Evolutionary conservation across 2,797 vertebrate species (phyloP), one percentile per base, ranked within the genome.

Genomic region (Neoniphon sammara): DNA sequence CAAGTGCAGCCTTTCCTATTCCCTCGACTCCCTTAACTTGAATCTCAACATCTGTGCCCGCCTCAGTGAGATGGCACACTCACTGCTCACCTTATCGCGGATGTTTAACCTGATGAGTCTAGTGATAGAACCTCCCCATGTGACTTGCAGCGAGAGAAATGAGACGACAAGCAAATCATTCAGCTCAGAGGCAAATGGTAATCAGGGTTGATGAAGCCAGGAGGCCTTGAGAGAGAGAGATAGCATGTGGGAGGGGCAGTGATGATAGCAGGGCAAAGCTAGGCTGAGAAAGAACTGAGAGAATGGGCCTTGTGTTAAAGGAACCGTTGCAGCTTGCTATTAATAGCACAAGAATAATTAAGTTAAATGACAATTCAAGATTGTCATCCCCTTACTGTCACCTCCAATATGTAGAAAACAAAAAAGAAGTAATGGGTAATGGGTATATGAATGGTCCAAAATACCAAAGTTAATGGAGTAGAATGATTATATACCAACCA

Each of bases 301-400:
- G 56, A 88, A 69, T 23, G 27, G 59, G 49, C 39, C 21, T 59
- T 67, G 42, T 49, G 77, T 85, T 88, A 64, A 76, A 85, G 81
- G 80, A 85, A 73, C 44, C 10, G 58, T 73, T 75, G 64, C 80
- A 73, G 62, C n/a, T 34, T 47, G 57, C 84, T 83, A 88, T 88
- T 85, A 87, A 88, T 88, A 91, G 80, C 54, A 34, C 15, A 15
- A 20, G 46, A 55, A 82, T 55, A 87, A 87, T 66, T 34, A 81
- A 61, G 25, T 50, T 72, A 73, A 82, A 80, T 81, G 70, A 68
- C 71, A 39, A 75, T 83, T 79, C 50, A 57, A 57, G 69, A 80
- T 73, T 50, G 65, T 23, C n/a, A 25, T 12, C 39, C 23, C 21
- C 61, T 23, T 60, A 27, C 39, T 0, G 25, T 57, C 50, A 62